phyloP scores from a whole-genome alignment of 2,888 invertebrate genomes.

The Nephrotoma flavescens region DNA sequence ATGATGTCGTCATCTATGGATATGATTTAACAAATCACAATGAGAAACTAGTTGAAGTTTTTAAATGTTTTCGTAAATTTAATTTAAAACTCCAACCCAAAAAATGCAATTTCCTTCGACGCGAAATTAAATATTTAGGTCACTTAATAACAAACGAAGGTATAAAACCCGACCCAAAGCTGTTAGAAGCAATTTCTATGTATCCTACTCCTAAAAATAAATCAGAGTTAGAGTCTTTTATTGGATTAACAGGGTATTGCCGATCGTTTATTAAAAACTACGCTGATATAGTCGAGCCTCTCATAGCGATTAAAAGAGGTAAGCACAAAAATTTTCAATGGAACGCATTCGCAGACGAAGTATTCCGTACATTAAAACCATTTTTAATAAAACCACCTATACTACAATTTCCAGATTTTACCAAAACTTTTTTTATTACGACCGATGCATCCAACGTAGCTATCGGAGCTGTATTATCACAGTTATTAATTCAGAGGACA shows the following conservation, averaged over 20 bases:
- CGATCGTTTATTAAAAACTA: neutral
- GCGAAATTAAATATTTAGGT: neutral
- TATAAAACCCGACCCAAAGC: neutral
- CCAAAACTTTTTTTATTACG: neutral
- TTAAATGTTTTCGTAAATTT: neutral
- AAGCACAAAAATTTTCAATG: neutral
- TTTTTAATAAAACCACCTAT: neutral
- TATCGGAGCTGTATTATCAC: neutral
- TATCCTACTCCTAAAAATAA: neutral
- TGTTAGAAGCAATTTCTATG: neutral
- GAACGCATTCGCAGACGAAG: neutral
- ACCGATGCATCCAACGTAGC: neutral
- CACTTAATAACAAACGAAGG: neutral
- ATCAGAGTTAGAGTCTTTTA: neutral
- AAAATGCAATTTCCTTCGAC: neutral
- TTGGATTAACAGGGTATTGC: neutral
- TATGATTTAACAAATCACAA: neutral
- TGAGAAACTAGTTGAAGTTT: neutral
- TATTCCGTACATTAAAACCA: neutral
- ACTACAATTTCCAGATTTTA: neutral
- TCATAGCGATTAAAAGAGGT: neutral
- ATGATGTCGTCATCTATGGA: neutral
- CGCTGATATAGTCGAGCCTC: neutral
- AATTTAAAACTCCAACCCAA: neutral
- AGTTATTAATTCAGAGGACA: neutral